A percentile compares a stretch with the other conserved stretches of the same genome.
phyloP scores from a whole-genome alignment of 2,888 invertebrate genomes.

The Chorisops tibialis region DNA sequence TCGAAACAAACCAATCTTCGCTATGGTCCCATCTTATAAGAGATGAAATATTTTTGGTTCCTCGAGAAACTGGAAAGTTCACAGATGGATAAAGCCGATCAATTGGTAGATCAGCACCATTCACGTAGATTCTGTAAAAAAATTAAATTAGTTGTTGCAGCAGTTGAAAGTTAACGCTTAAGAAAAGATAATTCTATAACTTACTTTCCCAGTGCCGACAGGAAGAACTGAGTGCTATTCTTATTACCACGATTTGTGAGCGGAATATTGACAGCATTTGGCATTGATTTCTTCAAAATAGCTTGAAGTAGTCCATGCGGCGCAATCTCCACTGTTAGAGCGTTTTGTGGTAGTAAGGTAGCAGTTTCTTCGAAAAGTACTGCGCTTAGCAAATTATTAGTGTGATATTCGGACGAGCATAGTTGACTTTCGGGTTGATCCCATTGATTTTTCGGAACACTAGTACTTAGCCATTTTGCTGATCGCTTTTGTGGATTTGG shows the following conservation, averaged over 20 bases:
- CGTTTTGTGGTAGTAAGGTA: constrained; percentile 60
- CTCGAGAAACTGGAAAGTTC: constrained; percentile 77
- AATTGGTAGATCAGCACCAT: constrained; percentile 72
- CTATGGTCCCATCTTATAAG: constrained; percentile 86
- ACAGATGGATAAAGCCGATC: constrained; percentile 73
- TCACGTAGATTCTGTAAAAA: constrained; percentile 67
- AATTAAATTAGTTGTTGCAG: no score
- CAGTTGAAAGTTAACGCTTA: no score
- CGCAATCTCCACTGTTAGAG: constrained; percentile 65
- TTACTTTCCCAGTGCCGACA: constrained; percentile 53
- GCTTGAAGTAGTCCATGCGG: constrained; percentile 68
- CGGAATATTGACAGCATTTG: constrained; percentile 57
- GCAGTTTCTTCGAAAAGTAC: constrained; percentile 62
- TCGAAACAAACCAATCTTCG: constrained; percentile 70
- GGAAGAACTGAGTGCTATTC: constrained; percentile 51
- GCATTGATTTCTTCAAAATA: constrained; percentile 60
- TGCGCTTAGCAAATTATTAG: constrained; percentile 71
- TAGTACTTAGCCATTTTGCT: constrained; percentile 80
- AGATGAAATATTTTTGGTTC: constrained; percentile 81
- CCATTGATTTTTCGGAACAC: constrained; percentile 72
- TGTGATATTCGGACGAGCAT: constrained; percentile 81
- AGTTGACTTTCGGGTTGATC: constrained; percentile 60
- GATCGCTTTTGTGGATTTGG: constrained; percentile 65
- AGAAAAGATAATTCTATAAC: no score
- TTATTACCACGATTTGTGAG: constrained; percentile 59